phyloP scores from a whole-genome alignment of 2,888 invertebrate species.

The Agonopterix heracliana region DNA sequence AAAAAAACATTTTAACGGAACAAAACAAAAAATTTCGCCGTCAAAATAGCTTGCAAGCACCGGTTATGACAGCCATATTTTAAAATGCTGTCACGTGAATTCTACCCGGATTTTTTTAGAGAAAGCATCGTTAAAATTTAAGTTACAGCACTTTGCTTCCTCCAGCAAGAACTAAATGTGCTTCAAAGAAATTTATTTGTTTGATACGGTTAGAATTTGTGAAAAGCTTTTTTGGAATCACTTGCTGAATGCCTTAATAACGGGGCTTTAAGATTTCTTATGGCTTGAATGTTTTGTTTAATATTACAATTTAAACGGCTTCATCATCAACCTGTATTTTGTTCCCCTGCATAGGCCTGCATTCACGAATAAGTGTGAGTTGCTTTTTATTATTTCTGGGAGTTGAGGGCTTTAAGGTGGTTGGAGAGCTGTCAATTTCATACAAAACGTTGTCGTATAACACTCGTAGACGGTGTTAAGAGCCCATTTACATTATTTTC shows the following conservation, averaged over 20 bases:
- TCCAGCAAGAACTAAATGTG: slow-evolving; percentile 1
- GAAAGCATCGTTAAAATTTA: slow-evolving; percentile 14
- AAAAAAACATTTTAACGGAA: background rate
- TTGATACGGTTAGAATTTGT: background rate
- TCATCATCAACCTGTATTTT: too few species aligned
- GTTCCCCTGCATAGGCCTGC: too few species aligned
- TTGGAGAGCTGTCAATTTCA: too few species aligned
- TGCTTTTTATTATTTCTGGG: too few species aligned
- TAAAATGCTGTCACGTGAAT: slow-evolving; percentile 11
- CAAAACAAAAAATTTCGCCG: background rate
- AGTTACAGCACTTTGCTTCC: slow-evolving; percentile 10
- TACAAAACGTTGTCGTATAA: too few species aligned
- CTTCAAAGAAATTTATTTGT: slow-evolving; percentile 3
- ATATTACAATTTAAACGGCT: too few species aligned
- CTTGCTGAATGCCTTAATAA: background rate
- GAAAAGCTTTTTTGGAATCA: background rate
- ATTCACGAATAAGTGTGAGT: too few species aligned
- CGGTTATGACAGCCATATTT: slow-evolving; percentile 12
- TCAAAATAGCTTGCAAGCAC: slow-evolving; percentile 2
- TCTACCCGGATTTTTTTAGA: slow-evolving; percentile 9
- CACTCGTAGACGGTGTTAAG: too few species aligned
- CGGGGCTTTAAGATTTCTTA: background rate
- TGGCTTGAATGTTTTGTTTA: too few species aligned
- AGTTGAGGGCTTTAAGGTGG: too few species aligned
- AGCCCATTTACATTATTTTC: too few species aligned